A percentile compares a stretch with the other conserved stretches of the same genome.
Evolutionary conservation across 2,113 vertebrate species (phyloP).

Genomic region (Elanoides forficatus): DNA sequence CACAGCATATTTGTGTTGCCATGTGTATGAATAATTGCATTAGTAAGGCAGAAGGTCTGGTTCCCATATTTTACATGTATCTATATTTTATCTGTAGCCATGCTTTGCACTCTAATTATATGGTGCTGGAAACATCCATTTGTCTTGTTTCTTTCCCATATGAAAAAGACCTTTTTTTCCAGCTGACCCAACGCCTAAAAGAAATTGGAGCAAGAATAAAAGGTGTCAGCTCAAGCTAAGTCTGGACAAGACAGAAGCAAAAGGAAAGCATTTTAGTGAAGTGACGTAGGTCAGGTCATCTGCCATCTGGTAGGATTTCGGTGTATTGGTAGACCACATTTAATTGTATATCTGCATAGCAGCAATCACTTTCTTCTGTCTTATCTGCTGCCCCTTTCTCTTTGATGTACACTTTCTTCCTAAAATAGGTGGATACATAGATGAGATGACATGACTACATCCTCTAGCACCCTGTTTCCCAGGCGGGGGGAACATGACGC

Average conservation of each 20-base stretch:
- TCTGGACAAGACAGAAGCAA: neutral
- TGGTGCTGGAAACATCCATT: constrained; percentile 4
- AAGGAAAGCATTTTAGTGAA: neutral
- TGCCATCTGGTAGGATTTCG: neutral
- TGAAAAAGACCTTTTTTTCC: neutral
- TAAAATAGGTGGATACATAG: neutral
- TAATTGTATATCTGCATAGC: neutral
- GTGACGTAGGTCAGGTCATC: neutral
- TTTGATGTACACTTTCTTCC: neutral
- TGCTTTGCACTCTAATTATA: constrained; percentile 19
- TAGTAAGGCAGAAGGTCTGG: constrained; percentile 38
- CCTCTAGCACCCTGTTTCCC: neutral
- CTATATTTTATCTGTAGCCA: constrained; percentile 42
- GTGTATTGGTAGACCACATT: neutral
- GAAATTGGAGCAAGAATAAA: neutral
- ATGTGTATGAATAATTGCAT: constrained; percentile 50
- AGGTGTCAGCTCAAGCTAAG: neutral
- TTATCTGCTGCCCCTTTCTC: neutral
- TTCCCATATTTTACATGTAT: constrained; percentile 27
- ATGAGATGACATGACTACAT: neutral
- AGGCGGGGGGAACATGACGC: neutral
- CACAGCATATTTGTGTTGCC: constrained; percentile 39
- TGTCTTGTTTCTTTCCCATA: neutral
- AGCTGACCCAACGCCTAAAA: neutral
- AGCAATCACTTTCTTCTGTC: neutral